These are phyloP conservation scores for Agrypnia vestita DNA, from an alignment of 1,140 invertebrate genomes.

Conservation along the genomic window DNA sequence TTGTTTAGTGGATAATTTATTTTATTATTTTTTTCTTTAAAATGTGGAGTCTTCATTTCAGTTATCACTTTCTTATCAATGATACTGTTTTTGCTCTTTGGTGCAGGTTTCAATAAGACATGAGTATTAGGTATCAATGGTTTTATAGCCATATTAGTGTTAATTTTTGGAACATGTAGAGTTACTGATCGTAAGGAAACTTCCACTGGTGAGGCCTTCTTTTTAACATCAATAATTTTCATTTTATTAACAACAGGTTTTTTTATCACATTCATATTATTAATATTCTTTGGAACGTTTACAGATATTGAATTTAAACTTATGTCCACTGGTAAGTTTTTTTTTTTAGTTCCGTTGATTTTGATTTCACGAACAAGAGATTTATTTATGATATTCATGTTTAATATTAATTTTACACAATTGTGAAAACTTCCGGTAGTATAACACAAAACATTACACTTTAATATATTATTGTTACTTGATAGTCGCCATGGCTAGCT, in stretches of 20 bases:
- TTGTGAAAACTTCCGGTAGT: no score
- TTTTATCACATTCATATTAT: no score
- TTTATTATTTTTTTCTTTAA: not conserved
- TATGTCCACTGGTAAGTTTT: not conserved
- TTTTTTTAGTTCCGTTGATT: not conserved
- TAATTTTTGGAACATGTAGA: not conserved
- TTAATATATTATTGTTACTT: slow-evolving; percentile 13
- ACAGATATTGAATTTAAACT: not conserved
- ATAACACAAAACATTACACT: no score
- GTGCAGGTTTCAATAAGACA: no score
- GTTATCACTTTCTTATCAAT: not conserved
- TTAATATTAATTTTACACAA: no score
- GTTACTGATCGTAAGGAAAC: no score
- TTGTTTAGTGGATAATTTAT: not conserved
- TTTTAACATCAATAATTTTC: no score
- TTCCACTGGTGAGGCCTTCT: no score
- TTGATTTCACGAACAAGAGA: no score
- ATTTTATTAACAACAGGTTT: no score
- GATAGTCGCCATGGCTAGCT: slow-evolving; percentile 4
- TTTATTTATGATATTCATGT: no score
- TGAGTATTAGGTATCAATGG: not conserved
- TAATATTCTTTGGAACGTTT: not conserved
- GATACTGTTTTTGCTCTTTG: no score
- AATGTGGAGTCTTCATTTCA: not conserved
- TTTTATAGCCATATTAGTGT: not conserved